Evolutionary conservation across 2,113 vertebrate species (phyloP), one percentile per base, ranked within the genome.

Genomic region (Hirundichthys speculiger): DNA sequence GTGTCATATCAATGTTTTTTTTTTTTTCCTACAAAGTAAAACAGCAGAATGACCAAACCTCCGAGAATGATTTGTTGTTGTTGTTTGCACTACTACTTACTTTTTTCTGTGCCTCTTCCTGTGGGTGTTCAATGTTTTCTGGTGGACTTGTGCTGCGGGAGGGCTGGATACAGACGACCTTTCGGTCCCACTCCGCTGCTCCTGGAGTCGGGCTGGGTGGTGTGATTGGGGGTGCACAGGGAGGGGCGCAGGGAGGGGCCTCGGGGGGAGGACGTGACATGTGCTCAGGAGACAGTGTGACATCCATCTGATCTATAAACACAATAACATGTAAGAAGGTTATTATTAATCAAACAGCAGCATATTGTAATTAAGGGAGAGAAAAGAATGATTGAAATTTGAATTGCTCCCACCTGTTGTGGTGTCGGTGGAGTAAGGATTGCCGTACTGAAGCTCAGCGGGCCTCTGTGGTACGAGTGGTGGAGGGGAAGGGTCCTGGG

Each of bases 141-240:
- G 97, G 96, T 10, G 96, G 93, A 83, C 93, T 96, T 9, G 98
- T 93, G 70, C 94, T 96, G 71, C 98, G 94, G 51, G 95, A 91
- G 13, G 98, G 98, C 73, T 99, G 98, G 79, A 95, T 98, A 79
- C 98, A 96, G 72, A 99, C 97, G 9, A 99, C 98, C 40, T 93
- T 93, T 34, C 84, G 88, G 49, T 93, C 92, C 95, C 96, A 95
- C 20, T 91, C 84, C 2, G 82, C 58, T 1, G 77, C 85, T 48
- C 69, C 49, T 0, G 76, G 18, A 3, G 69, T 48, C 0, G 77
- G 73, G 20, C 64, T 75, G 3, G 58, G 61, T 1, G 81, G 78
- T 0, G 88, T 66, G 64, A 83, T 66, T 0, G 87, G 90, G 2
- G 90, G 88, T 0, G 86, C 89, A 1, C 89, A 91, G 9, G 90